Conservation (phyloP, 2,888 invertebrate genomes). For the Drosophila diplacantha region DNA sequence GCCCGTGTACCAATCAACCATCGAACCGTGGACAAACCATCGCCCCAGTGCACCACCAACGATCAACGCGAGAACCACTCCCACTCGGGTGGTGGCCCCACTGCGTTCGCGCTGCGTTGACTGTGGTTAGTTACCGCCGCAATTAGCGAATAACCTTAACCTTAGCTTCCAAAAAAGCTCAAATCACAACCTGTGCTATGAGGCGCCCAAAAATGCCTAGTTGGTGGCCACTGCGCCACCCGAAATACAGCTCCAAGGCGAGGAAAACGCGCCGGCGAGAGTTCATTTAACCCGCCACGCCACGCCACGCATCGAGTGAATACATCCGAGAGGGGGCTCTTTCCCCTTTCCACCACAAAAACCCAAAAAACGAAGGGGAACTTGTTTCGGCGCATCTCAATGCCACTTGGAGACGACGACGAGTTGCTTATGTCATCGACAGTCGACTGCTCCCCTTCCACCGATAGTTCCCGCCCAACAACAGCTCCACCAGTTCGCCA, state of each 20-base stretch:
- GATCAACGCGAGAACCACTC: slow-evolving; percentile 19
- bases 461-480: slow-evolving; percentile 17
- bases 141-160: slow-evolving; percentile 73
- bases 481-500: slow-evolving; percentile 35
- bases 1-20: slow-evolving; percentile 36
- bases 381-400: slow-evolving; percentile 46
- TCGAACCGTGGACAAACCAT: slow-evolving; percentile 31
- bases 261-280: slow-evolving; percentile 37
- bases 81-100: slow-evolving; percentile 7
- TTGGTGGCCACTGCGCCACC: slow-evolving; percentile 45
- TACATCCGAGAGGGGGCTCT: slow-evolving; percentile 1
- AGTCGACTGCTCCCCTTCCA: slow-evolving; percentile 1
- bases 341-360: background rate
- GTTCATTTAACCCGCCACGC: slow-evolving; percentile 58
- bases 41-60: slow-evolving; percentile 17
- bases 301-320: slow-evolving; percentile 45
- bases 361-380: slow-evolving; percentile 26
- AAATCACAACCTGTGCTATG: slow-evolving; percentile 75
- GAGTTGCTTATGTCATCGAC: slow-evolving; percentile 52
- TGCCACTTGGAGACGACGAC: slow-evolving; percentile 48
- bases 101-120: slow-evolving; percentile 35
- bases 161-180: slow-evolving; percentile 77
- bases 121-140: slow-evolving; percentile 59
- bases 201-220: slow-evolving; percentile 70
- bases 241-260: slow-evolving; percentile 42